Evolutionary conservation across 1,140 invertebrate genomes (phyloP).

Genomic region (Hormaphis cornu): DNA sequence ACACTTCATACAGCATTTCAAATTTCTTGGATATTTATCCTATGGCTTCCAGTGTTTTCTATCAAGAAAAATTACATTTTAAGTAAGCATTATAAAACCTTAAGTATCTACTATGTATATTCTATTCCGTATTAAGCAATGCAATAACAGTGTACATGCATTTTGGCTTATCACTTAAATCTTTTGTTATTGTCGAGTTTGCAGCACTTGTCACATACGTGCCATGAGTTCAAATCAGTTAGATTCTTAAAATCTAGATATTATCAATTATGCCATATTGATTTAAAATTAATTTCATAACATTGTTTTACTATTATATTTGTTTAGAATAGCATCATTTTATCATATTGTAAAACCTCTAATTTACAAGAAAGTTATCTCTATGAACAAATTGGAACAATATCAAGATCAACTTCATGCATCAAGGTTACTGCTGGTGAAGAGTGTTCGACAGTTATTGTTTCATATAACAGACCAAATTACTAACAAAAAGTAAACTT

Average conservation of each 20-base stretch:
- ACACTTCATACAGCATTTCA: slow-evolving; percentile 13
- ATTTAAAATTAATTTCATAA: neutral
- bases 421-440: slow-evolving; percentile 6
- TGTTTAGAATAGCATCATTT: slow-evolving; percentile 14
- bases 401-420: slow-evolving; percentile 3
- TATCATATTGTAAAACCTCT: slow-evolving; percentile 3
- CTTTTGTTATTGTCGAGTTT: too few species aligned
- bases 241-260: too few species aligned
- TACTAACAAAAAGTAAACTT: neutral
- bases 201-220: too few species aligned
- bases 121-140: too few species aligned
- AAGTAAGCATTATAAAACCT: neutral
- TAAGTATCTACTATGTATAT: too few species aligned
- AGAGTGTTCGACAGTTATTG: neutral
- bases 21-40: slow-evolving; percentile 14
- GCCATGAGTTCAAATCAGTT: too few species aligned
- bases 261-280: neutral
- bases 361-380: neutral
- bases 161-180: too few species aligned
- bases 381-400: slow-evolving; percentile 9
- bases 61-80: slow-evolving; percentile 2
- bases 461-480: neutral
- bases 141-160: too few species aligned
- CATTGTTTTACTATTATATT: neutral
- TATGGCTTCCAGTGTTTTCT: neutral